Evolutionary conservation across 2,888 invertebrate genomes (phyloP), one percentile per base, ranked within the genome.

Genomic region (Platynereis dumerilii): DNA sequence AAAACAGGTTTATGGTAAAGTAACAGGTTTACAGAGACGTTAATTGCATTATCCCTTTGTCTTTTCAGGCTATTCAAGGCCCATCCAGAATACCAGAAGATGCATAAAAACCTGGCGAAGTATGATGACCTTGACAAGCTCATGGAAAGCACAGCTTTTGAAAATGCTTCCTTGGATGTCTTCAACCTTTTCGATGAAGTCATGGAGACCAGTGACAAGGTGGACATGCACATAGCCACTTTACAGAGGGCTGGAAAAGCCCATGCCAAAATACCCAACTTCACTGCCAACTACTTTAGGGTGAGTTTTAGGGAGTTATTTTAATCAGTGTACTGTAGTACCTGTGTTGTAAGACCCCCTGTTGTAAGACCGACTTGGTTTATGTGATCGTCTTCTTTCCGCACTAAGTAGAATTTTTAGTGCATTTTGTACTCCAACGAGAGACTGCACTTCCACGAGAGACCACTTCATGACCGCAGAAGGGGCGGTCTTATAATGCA

Each of bases 171-270:
- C 28, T 67, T 75, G 68, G 69, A 70, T 22, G 70, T 78, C 17
- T 79, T 76, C 66, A 70, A 70, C 60, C 61, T 75, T 17, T 73
- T 78, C 64, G 78, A 79, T 65, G 74, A 74, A 57, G 76, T 76
- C 26, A 74, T 79, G 55, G 72, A 71, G 15, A 71, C 71, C 61
- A 63, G 74, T 28, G 71, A 77, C 54, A 70, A 73, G 26, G 78
- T 79, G 1, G 77, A 78, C 66, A 53, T 61, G 24, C 69, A 69
- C 59, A 66, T 72, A 15, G 68, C 62, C 26, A 72, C 72, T 1
- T 59, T 72, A 1, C 52, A 67, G 44, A 45, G 34, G 42, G 64
- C 66, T 2, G 73, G 69, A 24, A 60, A 48, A 17, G 58, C 48
- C n/a, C 69, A 73, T 61, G 45, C 52, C 34, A 64, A 62, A 26